phyloP scores from a whole-genome alignment of 2,888 invertebrate genomes.

The Sipunculus nudus region DNA sequence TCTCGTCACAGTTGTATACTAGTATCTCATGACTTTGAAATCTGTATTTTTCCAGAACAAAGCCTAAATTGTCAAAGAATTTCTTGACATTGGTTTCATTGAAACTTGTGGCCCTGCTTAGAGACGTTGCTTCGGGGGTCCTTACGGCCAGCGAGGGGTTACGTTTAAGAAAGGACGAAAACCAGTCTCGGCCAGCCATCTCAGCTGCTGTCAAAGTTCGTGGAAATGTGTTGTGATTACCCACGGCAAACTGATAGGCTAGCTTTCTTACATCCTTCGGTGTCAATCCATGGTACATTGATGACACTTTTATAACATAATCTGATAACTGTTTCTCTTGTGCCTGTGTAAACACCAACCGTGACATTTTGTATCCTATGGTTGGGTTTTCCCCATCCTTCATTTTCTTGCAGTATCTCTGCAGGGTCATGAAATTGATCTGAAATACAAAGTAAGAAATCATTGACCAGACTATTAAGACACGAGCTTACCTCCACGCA shows the following conservation, averaged over 20 bases:
- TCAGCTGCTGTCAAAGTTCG: conserved; percentile 26
- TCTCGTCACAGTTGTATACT: conserved; percentile 16
- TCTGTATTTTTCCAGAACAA: conserved; percentile 40
- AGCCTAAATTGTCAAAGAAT: conserved; percentile 23
- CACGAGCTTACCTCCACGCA: too few relatives aligned
- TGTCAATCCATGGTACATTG: conserved; percentile 31
- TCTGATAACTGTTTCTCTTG: too few relatives aligned
- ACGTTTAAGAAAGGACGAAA: conserved; percentile 23
- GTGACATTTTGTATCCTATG: too few relatives aligned
- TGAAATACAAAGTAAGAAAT: too few relatives aligned
- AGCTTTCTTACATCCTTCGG: conserved; percentile 18
- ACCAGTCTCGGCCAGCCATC: conserved; percentile 37
- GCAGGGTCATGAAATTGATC: too few relatives aligned
- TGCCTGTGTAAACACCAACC: too few relatives aligned
- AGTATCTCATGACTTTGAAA: not conserved
- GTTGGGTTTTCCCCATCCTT: too few relatives aligned
- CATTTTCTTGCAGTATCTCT: too few relatives aligned
- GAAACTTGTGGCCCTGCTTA: conserved; percentile 31
- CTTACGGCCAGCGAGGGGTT: conserved; percentile 24
- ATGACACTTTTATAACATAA: conserved; percentile 10
- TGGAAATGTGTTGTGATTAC: conserved; percentile 17
- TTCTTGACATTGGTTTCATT: conserved; percentile 26
- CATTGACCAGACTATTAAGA: too few relatives aligned
- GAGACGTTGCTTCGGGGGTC: conserved; percentile 35
- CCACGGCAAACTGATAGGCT: conserved; percentile 29